phyloP scores from a whole-genome alignment of 2,888 invertebrate species.

The Clivina fossor region DNA sequence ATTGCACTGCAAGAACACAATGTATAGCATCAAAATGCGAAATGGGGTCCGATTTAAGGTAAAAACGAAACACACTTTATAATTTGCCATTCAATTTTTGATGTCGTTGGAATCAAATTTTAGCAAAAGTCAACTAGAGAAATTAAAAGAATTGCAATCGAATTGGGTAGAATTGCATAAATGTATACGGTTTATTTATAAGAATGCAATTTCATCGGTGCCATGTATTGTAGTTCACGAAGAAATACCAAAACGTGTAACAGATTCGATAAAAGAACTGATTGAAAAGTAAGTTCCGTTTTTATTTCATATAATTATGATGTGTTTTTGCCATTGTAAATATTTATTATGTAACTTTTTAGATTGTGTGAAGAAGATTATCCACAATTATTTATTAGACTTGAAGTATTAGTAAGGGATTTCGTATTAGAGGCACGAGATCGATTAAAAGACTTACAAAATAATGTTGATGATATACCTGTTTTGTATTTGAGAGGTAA shows the following conservation, averaged over 20 bases:
- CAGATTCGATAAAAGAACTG: conserved; percentile 20
- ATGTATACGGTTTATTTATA: conserved; percentile 27
- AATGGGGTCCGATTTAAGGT: no score
- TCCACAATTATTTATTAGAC: conserved; percentile 61
- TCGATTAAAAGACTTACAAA: conserved; percentile 52
- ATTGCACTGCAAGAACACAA: conserved; percentile 19
- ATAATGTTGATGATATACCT: conserved; percentile 31
- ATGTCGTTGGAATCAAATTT: conserved; percentile 2
- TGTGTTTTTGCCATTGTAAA: conserved; percentile 1
- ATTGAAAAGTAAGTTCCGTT: conserved; percentile 30
- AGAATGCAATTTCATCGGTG: conserved; percentile 27
- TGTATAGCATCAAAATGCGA: conserved; percentile 20
- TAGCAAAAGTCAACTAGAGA: conserved; percentile 21
- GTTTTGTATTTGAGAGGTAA: conserved; percentile 25
- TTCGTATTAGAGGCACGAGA: conserved; percentile 67
- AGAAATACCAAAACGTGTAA: conserved; percentile 22
- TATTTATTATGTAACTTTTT: conserved; percentile 32
- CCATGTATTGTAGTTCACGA: conserved; percentile 25
- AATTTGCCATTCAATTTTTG: no score
- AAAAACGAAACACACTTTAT: no score
- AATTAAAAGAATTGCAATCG: conserved; percentile 28
- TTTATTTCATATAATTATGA: no score
- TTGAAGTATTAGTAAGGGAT: conserved; percentile 65
- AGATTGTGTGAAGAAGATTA: conserved; percentile 49
- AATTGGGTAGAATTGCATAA: conserved; percentile 29